Evolutionary conservation across 2,797 vertebrate genomes (phyloP).

Genomic region (Anniella stebbinsi): DNA sequence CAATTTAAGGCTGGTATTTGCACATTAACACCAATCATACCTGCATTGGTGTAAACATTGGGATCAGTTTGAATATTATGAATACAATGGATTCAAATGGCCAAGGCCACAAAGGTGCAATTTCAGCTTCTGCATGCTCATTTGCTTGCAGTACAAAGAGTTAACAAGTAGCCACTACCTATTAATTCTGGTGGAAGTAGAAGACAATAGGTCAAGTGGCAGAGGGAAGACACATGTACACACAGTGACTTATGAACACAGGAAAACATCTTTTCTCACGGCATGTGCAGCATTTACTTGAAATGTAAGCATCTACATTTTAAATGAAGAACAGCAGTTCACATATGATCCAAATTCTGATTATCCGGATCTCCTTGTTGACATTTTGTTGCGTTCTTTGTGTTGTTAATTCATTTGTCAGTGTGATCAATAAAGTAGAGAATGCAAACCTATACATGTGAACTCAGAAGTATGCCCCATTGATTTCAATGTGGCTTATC

Average conservation of each 20-base stretch:
- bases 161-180: slow-evolving; percentile 27
- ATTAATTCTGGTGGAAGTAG: slow-evolving; percentile 31
- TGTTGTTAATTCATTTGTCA: background rate
- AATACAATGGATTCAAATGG: background rate
- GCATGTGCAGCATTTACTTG: slow-evolving; percentile 49
- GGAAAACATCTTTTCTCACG: slow-evolving; percentile 58
- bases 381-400: background rate
- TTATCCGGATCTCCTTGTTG: background rate
- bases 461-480: too few species aligned
- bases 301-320: slow-evolving; percentile 6
- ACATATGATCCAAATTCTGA: background rate
- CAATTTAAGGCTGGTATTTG: background rate
- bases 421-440: background rate
- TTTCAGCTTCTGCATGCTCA: background rate
- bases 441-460: too few species aligned
- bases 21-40: background rate
- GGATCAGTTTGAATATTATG: background rate
- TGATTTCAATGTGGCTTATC: too few species aligned
- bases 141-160: slow-evolving; percentile 22
- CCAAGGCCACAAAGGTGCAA: background rate
- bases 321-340: background rate
- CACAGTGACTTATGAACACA: slow-evolving; percentile 53
- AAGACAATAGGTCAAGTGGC: slow-evolving; percentile 15
- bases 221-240: background rate
- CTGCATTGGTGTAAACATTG: too few species aligned